Evolutionary conservation across 2,113 vertebrate species (phyloP), one percentile per base, ranked within the genome.

Genomic region (Loxodonta africana): DNA sequence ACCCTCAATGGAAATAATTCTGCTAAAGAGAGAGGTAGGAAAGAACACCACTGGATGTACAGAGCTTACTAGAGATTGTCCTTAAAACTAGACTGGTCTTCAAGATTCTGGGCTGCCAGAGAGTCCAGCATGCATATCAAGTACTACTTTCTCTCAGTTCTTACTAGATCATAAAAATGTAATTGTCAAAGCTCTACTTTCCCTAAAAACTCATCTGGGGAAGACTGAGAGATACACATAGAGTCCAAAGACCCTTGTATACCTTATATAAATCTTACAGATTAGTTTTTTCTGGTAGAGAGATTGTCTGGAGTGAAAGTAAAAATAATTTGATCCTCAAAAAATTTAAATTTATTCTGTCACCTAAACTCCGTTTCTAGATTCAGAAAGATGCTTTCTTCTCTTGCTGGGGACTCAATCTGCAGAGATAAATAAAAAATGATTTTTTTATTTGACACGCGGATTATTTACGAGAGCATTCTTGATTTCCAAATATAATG

Each of bases 251-350:
- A 90, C 53, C 46, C 63, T 81, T 82, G 71, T 87, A 73, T 83
- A 83, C 48, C 18, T 84, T 71, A 73, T 18, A 17, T 69, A 92
- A 86, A 92, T 82, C 74, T 95, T 90, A 65, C 10, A 20, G 28
- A 77, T 85, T 81, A 44, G 5, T 94, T 78, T 97, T 85, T 78
- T 86, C 37, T 44, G 73, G 23, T 57, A 91, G 8, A 93, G 2
- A 51, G 63, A 73, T 63, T 86, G 67, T 78, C 48, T 96, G 48
- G 74, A 26, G 51, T 97, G 90, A 91, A 83, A 94, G 48, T 78
- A 94, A 97, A 93, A 94, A 76, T 76, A 95, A 95, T 74, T 96
- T 92, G 53, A 92, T 69, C 48, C 69, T 92, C 51, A 71, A 95
- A 85, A 84, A 78, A 51, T 85, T 91, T 48, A 53, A 92, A 96